Evolutionary conservation across 1,140 invertebrate species (phyloP), one percentile per base, ranked within the genome.

Genomic region (Ips nitidus): DNA sequence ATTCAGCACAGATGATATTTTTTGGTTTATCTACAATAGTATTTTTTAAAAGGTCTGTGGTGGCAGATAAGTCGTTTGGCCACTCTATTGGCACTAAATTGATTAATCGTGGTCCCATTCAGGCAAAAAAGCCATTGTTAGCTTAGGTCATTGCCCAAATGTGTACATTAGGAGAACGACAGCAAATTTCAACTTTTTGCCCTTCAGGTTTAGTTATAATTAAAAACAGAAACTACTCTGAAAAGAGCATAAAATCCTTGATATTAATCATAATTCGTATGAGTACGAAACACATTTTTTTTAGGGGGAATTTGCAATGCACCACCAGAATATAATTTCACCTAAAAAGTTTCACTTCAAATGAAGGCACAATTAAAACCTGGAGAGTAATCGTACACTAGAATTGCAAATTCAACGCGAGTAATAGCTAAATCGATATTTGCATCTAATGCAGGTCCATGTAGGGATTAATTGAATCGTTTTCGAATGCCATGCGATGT

Each of bases 351-450:
- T 50, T 50, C 45, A 50, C 45, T 50, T 38, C 37, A 52, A 63
- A 4, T 43, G 61, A 38, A 38, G 38, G 53, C 53, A 56, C 53
- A 56, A 56, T 56, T 56, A 56, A 56, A 56, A 22, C 7, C 53
- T 56, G n/a, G 53, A 56, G 22, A 56, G 53, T 38, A 56, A 56
- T 56, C n/a, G n/a, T 56, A 56, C 53, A 56, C 53, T 56, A 56
- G 53, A 56, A 56, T 56, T 56, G 53, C 53, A 56, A 56, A 56
- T 56, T 56, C 22, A 56, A 56, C 53, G 45, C 45, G 45, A 50
- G 2, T 50, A 50, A 50, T 50, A 50, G 45, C 45, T 50, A 50
- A 50, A 56, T 56, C 53, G 53, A 56, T 56, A 56, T 56, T 56
- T 38, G 53, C 53, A 2, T 56, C 53, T 56, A 37, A 56, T 56